Evolutionary conservation across 1,140 invertebrate species (phyloP).

Genomic region (Solen grandis): DNA sequence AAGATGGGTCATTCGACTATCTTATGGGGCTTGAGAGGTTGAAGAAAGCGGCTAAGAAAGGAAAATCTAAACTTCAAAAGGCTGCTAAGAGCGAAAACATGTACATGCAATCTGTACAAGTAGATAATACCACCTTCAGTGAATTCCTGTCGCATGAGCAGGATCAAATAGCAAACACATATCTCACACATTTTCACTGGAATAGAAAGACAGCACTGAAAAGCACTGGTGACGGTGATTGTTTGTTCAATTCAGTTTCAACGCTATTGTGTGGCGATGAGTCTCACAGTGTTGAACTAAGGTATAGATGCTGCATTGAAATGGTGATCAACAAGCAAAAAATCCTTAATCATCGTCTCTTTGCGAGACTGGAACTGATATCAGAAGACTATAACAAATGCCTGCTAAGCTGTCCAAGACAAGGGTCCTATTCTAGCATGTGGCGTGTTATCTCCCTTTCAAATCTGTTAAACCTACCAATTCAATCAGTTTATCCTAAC

Average conservation of each 20-base stretch:
- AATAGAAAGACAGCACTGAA: background rate
- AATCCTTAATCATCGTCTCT: background rate
- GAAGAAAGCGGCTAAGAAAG: no score
- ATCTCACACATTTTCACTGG: background rate
- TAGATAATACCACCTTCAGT: no score
- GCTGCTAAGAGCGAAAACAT: no score
- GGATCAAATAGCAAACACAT: conserved; percentile 1
- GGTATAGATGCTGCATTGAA: background rate
- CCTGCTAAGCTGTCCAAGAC: background rate
- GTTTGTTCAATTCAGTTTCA: conserved; percentile 15
- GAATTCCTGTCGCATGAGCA: no score
- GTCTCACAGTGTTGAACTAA: background rate
- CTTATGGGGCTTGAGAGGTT: no score
- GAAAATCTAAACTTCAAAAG: no score
- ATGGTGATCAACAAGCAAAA: background rate
- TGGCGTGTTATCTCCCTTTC: background rate
- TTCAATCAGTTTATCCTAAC: background rate
- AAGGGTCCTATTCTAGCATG: background rate
- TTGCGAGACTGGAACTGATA: background rate
- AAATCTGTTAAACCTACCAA: background rate
- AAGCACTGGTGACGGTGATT: background rate
- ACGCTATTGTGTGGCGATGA: background rate
- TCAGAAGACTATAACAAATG: background rate
- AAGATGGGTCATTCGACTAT: no score
- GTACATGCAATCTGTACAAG: no score